Base-by-base conservation (phyloP, 2,797 vertebrate genomes). In the Coccyzus lansbergi region DNA sequence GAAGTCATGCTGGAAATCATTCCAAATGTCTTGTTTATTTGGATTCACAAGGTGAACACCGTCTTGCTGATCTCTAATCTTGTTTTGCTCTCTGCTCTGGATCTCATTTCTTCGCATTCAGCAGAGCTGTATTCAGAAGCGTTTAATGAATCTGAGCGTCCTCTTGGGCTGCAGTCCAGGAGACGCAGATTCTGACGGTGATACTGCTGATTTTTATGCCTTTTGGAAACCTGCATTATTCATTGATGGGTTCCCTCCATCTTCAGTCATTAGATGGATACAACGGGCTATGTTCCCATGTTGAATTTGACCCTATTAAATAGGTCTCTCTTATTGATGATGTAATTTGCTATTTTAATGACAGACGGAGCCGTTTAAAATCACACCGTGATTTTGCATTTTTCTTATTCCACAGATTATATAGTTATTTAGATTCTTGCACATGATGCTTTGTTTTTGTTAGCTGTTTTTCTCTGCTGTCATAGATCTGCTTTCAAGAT, bases 11-110 rank as follows among this genome's bases (percentile, higher is more conserved):
- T 93, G 88, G 77, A 93, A 88, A 40, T 64, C n/a, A 51, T 81
- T 92, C 72, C 49, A 75, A 80, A 74, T 38, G 29, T 38, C 62
- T 26, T 81, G 56, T 84, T 79, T 76, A 10, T 94, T 94, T 92
- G 62, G 38, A 53, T 71, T 86, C 64, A 38, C 0, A 5, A 65
- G 64, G 76, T 33, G 24, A 86, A 38, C 0, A 5, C 48, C 33
- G 12, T 59, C 71, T 83, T 16, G 10, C 71, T 26, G n/a, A 52
- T 62, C 71, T 71, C 72, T 77, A 9, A 58, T 60, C 59, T 82
- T 59, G 52, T 55, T 85, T 80, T 85, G 40, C 64, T 92, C 31
- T 59, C 60, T 36, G 19, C 18, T 55, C 74, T 44, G 1, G 31
- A 12, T 44, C 52, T 65, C 25, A 19, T 69, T 62, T 49, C 72